Base-by-base conservation (phyloP, 2,888 invertebrate genomes). In the Troides helena region DNA sequence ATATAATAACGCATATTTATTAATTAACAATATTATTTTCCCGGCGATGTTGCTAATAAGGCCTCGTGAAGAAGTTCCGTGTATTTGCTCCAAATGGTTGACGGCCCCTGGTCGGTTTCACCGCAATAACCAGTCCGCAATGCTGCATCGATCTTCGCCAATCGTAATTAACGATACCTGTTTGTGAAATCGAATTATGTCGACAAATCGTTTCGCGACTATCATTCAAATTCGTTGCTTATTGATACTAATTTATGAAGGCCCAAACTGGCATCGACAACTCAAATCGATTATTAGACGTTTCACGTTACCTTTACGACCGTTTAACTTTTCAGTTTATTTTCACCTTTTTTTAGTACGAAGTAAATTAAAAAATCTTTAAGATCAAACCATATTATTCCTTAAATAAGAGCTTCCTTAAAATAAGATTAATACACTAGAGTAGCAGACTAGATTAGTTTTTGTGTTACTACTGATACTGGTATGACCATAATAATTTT, bases 101-200 rank as follows among this genome's bases (percentile, higher is more conserved):
- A 56, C 74, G 67, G 81, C 81, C 82, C 74, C 90, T 88, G 87
- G 70, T 74, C 80, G 81, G 85, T 91, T 90, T 90, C 90, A 83
- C 89, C 82, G 74, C 80, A 74, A 82, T 81, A 89, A 91, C 90
- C 88, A 88, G 91, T 90, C 82, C 73, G 74, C 76, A 71, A 74
- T 73, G 79, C 78, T 77, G 81, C 85, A 87, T 88, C 87, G 86
- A 86, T 86, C 84, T 85, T 83, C 78, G 79, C 85, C 84, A 85
- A 87, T 85, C 84, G 85, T 87, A 88, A 91, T 90, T 90, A 90
- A 89, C 85, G 85, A 86, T 83, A 82, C 80, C 75, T 80, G 82
- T 80, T 86, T 83, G 85, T 87, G 88, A 88, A 89, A 89, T 87
- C 85, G 84, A 86, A 87, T 87, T 86, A 88, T 84, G 82, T 85